phyloP scores from a whole-genome alignment of 2,888 invertebrate species.

The Hybos culiciformis region DNA sequence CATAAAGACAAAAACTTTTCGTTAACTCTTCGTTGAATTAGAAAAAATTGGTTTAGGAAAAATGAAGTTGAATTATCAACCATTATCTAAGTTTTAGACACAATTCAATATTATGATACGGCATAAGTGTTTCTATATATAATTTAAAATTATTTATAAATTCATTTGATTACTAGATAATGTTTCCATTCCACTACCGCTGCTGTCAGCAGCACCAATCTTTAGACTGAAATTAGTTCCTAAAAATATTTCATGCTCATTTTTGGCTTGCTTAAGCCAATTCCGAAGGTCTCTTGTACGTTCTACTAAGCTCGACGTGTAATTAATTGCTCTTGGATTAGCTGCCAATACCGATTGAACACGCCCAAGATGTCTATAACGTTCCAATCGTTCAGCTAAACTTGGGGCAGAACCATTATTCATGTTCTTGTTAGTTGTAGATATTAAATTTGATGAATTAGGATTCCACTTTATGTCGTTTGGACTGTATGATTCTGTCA shows the following conservation, averaged over 20 bases:
- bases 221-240: background rate
- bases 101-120: no score
- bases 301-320: constrained; percentile 48
- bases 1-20: no score
- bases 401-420: constrained; percentile 34
- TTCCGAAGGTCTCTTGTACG: constrained; percentile 50
- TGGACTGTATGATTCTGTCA: no score
- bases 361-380: constrained; percentile 39
- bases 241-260: constrained; percentile 30
- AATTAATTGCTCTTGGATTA: constrained; percentile 37
- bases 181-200: background rate
- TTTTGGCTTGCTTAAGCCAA: constrained; percentile 46
- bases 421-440: no score
- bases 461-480: no score
- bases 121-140: no score
- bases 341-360: constrained; percentile 35
- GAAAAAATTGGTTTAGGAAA: no score
- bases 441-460: no score
- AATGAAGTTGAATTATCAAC: no score
- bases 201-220: background rate
- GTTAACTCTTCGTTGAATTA: no score
- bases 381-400: constrained; percentile 41
- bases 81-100: no score
- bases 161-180: background rate
- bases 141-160: background rate